phyloP scores from a whole-genome alignment of 1,140 invertebrate species.

The Drosophila setifemur region DNA sequence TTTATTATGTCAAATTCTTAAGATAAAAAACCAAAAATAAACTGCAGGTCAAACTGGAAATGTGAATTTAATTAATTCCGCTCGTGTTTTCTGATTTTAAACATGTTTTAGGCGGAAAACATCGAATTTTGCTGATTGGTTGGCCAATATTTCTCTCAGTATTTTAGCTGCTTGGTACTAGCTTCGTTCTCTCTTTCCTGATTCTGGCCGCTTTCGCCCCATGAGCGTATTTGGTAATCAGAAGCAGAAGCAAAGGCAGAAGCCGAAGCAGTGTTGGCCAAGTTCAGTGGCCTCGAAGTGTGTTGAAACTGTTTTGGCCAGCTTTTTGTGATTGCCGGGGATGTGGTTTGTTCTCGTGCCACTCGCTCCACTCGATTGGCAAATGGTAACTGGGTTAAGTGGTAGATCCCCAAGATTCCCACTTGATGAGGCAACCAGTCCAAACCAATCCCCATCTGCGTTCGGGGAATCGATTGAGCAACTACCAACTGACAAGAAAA shows the following conservation, averaged over 20 bases:
- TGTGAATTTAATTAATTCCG: too few relatives aligned
- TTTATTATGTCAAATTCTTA: too few relatives aligned
- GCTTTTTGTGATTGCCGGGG: constrained; percentile 8
- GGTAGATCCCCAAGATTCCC: background rate
- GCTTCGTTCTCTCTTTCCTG: constrained; percentile 4
- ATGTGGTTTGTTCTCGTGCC: constrained; percentile 21
- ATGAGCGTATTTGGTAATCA: constrained; percentile 72
- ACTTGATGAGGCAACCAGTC: constrained; percentile 15
- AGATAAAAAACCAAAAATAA: too few relatives aligned
- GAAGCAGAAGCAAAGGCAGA: constrained; percentile 5
- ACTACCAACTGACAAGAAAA: constrained; percentile 61
- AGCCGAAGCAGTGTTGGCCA: constrained; percentile 52
- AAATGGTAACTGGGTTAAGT: constrained; percentile 68
- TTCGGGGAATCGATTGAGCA: constrained; percentile 35
- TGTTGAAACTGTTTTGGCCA: constrained; percentile 51
- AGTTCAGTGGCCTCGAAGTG: constrained; percentile 77
- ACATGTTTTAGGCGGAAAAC: too few relatives aligned
- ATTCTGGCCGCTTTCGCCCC: constrained; percentile 64
- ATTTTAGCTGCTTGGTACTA: constrained; percentile 1
- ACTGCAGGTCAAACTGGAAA: too few relatives aligned
- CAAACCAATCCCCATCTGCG: constrained; percentile 1
- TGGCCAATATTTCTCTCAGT: background rate
- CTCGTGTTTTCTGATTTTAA: too few relatives aligned
- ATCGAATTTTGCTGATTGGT: background rate
- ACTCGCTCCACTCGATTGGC: constrained; percentile 22